These are phyloP conservation scores for crab-eating macaque (Macaca fascicularis) DNA, from an alignment of 2,113 vertebrate species.

Conservation along the genomic window T2T-MFA8v1.1 NC_088386.1:10851001-10851500, in stretches of 20 bases:
- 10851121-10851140: too few relatives aligned
- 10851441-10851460: not conserved
- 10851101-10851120: rapidly evolving
- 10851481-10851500: not conserved
- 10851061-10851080: rapidly evolving
- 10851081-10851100: not conserved
- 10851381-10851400: not conserved
- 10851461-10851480: not conserved
- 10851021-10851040: not conserved
- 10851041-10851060: not conserved
- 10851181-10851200: not conserved
- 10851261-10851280: not conserved
- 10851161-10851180: not conserved
- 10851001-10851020: not conserved
- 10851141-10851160: too few relatives aligned
- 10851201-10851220: not conserved
- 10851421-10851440: not conserved
- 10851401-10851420: not conserved
- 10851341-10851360: conserved; percentile 50
- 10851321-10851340: not conserved
- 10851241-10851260: not conserved
- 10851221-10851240: not conserved
- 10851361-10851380: not conserved
- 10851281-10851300: not conserved
- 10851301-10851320: not conserved